Percentiles rank a stretch among this genome's conserved stretches.
Conservation (phyloP, 2,797 vertebrate genomes). For the Typhlichthys subterraneus region DNA sequence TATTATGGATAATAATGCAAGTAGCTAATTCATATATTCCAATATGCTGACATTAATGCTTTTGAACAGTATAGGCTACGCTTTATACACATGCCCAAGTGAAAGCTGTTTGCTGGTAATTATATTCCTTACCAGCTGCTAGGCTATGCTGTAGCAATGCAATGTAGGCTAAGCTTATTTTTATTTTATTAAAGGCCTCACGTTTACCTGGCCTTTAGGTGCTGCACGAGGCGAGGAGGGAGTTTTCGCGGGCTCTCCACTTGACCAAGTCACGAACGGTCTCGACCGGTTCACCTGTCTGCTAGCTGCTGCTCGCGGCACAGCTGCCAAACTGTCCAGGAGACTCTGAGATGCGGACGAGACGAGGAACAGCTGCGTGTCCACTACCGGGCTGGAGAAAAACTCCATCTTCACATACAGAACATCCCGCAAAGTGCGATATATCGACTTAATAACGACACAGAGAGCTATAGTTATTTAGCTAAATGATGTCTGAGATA, state of each 20-base stretch:
- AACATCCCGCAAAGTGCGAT: conserved; percentile 19
- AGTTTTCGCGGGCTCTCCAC: conserved; percentile 30
- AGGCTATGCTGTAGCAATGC: no score
- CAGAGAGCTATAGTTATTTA: neutral
- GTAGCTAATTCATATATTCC: no score
- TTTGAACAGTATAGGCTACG: no score
- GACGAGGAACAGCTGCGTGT: conserved; percentile 12
- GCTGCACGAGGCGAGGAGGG: no score
- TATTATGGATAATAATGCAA: no score
- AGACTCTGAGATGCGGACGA: conserved; percentile 5
- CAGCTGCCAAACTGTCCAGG: conserved; percentile 9
- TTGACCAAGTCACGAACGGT: conserved; percentile 40
- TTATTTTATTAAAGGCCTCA: neutral
- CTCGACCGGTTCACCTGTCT: conserved; percentile 40
- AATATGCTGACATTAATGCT: no score
- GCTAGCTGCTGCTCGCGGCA: conserved; percentile 1
- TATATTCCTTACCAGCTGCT: no score
- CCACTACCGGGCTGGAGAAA: conserved; percentile 27
- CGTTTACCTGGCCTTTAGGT: neutral
- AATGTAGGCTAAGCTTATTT: neutral
- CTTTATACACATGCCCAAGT: no score
- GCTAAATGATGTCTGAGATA: neutral
- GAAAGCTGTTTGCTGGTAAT: no score
- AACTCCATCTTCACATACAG: conserved; percentile 21
- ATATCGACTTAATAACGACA: neutral